phyloP scores from a whole-genome alignment of 2,888 invertebrate genomes.

The Gymnosoma rotundatum region DNA sequence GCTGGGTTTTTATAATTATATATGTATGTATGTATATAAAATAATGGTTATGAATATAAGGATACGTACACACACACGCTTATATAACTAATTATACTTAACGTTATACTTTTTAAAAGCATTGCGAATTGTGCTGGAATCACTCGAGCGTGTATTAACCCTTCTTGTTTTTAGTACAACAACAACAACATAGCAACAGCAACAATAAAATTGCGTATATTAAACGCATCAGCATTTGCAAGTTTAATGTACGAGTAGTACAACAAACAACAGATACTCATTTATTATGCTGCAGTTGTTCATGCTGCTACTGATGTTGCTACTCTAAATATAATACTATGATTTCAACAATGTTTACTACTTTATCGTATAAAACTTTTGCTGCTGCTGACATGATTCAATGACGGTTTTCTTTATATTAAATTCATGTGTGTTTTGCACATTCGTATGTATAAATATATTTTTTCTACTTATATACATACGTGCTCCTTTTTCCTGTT shows the following conservation, averaged over 20 bases:
- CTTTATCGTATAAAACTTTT: constrained; percentile 4
- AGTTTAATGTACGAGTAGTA: constrained; percentile 24
- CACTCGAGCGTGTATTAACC: constrained; percentile 67
- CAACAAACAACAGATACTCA: constrained; percentile 13
- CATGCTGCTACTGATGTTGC: constrained; percentile 14
- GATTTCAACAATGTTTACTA: not conserved
- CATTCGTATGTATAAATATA: not conserved
- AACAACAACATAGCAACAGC: constrained; percentile 10
- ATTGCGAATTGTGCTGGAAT: constrained; percentile 51
- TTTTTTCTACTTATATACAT: not conserved
- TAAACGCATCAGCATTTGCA: constrained; percentile 54
- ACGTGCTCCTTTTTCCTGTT: not conserved
- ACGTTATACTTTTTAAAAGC: constrained; percentile 14
- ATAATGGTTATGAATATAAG: constrained; percentile 26
- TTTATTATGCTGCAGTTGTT: constrained; percentile 18
- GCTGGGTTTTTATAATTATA: not conserved
- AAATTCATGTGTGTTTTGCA: constrained; percentile 19
- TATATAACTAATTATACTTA: not conserved
- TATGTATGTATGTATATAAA: not conserved
- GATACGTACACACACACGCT: constrained; percentile 21
- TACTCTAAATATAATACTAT: constrained; percentile 12
- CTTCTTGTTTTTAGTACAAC: constrained; percentile 32
- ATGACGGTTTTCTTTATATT: constrained; percentile 5
- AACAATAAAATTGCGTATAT: constrained; percentile 16
- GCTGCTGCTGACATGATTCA: constrained; percentile 6